Evolutionary conservation across 2,113 vertebrate species (phyloP), one percentile per base, ranked within the genome.

Genomic region (Microtus richardsoni): DNA sequence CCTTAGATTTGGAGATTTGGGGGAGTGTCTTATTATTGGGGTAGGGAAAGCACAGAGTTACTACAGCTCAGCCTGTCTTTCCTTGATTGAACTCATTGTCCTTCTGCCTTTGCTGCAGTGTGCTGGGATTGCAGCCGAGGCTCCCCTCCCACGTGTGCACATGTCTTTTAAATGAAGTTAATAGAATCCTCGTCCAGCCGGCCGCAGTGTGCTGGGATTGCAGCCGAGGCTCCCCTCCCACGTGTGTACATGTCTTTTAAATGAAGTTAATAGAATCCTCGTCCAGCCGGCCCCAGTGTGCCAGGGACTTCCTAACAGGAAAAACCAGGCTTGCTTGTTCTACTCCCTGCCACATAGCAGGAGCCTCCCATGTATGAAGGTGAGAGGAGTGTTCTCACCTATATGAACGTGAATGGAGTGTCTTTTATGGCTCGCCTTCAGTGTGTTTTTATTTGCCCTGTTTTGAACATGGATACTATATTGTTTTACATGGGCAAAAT

Each of bases 401-500:
- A 2, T 36, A 17, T 60, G 7, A 44, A 41, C 2, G 1, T 11
- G 4, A 3, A 7, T 44, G 47, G 4, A 62, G n/a, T 62, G 79
- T 75, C 36, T 6, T 64, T 49, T 2, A 10, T 30, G 11, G 22
- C 44, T 86, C 68, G 73, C 91, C 44, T 39, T 71, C 80, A 91
- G 26, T 11, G 0, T 66, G 5, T 47, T 66, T 83, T 87, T 91
- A 13, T 54, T 77, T 73, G 30, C 7, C 2, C 3, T 71, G n/a
- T 66, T 30, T 22, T 83, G 52, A 70, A 96, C 60, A 66, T 60
- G 58, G 66, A 58, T 66, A 73, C 44, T 49, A 0, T 41, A 30
- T 39, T 64, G 9, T 93, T 92, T 75, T 60, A 62, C 93, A 13
- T 71, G 49, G 33, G 74, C 44, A 90, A 22, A 93, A 89, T 87